These are phyloP conservation scores for Muschampia plurimacula DNA, from an alignment of 2,888 invertebrate genomes.

Conservation along the genomic window DNA sequence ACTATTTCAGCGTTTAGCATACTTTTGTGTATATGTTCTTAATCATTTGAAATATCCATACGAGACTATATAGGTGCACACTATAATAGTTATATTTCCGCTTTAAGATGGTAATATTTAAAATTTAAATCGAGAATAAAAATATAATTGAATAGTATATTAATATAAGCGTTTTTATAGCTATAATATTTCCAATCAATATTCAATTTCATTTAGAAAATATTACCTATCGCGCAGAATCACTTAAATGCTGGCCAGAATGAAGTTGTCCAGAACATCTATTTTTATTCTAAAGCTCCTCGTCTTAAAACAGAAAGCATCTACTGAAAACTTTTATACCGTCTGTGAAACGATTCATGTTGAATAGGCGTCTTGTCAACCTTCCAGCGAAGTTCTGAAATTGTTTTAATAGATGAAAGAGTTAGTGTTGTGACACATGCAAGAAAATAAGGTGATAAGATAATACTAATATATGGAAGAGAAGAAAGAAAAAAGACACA, in stretches of 20 bases:
- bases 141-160: too few relatives aligned
- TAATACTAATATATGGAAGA: neutral
- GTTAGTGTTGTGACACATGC: constrained; percentile 31
- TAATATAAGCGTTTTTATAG: too few relatives aligned
- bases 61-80: too few relatives aligned
- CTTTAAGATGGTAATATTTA: too few relatives aligned
- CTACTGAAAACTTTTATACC: constrained; percentile 37
- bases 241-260: neutral
- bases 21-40: too few relatives aligned
- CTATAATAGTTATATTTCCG: too few relatives aligned
- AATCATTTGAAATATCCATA: too few relatives aligned
- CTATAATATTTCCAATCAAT: too few relatives aligned
- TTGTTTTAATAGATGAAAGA: constrained; percentile 30
- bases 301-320: constrained; percentile 15
- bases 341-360: constrained; percentile 24
- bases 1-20: too few relatives aligned
- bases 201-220: too few relatives aligned
- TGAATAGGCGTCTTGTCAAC: constrained; percentile 27
- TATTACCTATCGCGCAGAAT: too few relatives aligned
- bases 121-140: too few relatives aligned
- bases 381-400: constrained; percentile 33
- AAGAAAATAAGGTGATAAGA: neutral
- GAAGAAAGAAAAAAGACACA: neutral
- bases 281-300: constrained; percentile 12
- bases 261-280: neutral